A percentile compares a stretch with the other conserved stretches of the same genome.
Conservation (phyloP, 2,797 vertebrate genomes). For the Melanotaenia pygmaea region DNA sequence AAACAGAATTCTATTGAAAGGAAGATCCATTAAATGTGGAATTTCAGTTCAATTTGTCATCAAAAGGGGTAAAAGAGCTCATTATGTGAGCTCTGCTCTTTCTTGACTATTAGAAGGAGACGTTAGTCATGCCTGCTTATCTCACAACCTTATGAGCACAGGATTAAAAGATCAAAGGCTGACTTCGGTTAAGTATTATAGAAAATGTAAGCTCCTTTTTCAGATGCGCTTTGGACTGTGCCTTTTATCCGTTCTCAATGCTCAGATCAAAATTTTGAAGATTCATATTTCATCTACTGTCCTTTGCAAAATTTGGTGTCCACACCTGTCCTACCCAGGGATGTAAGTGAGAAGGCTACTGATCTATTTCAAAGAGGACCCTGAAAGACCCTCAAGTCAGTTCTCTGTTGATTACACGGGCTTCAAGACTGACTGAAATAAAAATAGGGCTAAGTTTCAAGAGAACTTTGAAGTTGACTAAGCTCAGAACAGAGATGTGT, state of each 20-base stretch:
- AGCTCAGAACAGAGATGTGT: constrained; percentile 55
- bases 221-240: constrained; percentile 79
- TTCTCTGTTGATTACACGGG: constrained; percentile 73
- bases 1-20: constrained; percentile 75
- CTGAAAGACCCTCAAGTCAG: constrained; percentile 73
- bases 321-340: constrained; percentile 71
- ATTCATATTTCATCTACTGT: constrained; percentile 78
- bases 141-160: constrained; percentile 94
- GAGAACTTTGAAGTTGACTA: constrained; percentile 71
- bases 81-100: constrained; percentile 88
- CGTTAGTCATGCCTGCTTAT: constrained; percentile 95
- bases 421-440: constrained; percentile 69
- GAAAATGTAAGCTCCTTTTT: constrained; percentile 89
- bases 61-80: constrained; percentile 87
- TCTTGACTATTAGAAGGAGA: constrained; percentile 91
- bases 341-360: constrained; percentile 53
- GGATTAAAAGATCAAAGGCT: constrained; percentile 99
- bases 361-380: constrained; percentile 78
- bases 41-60: constrained; percentile 87
- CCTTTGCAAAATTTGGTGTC: constrained; percentile 73
- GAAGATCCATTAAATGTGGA: constrained; percentile 83
- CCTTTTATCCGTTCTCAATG: constrained; percentile 78
- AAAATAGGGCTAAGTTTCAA: constrained; percentile 70
- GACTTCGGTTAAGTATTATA: constrained; percentile 92
- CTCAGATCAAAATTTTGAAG: constrained; percentile 79